Evolutionary conservation across 2,113 vertebrate genomes (phyloP), one percentile per base, ranked within the genome.

Genomic region (Pseudonaja textilis): DNA sequence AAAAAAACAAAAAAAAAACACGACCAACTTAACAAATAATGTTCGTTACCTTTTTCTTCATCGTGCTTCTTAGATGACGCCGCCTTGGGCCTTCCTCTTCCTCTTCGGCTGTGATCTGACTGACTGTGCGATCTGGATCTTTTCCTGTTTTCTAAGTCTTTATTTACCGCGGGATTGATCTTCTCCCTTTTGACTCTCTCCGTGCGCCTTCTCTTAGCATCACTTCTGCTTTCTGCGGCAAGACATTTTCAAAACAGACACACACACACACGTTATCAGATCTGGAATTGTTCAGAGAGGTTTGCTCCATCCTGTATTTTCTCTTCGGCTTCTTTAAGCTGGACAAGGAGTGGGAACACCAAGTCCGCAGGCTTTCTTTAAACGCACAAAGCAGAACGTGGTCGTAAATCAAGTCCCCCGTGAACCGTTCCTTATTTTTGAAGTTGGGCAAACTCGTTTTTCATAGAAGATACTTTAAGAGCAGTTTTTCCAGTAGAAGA

Each of bases 121-220:
- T 99, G 99, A 97, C 99, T 99, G 97, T 99, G 99, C 94, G 98
- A 97, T 89, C 99, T 97, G 90, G 98, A 98, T n/a, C 98, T 97
- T 90, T 98, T 98, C 94, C 98, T 97, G 97, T 99, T 99, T 95
- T 99, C 99, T 96, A 99, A 97, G 93, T 99, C 99, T 92, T 97
- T 98, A 93, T 97, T 98, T 93, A 98, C 97, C 90, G 98, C 97
- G 45, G 98, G 98, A 95, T 99, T 98, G 8, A 98, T 99, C 93
- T 98, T 98, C 95, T 99, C 99, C 95, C 98, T 97, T 92, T 98
- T 98, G 94, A 98, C 98, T 94, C 99, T 98, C 95, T 99, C 99
- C 2, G 99, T 99, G 93, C 99, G 98, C 94, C 99, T 98, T 94
- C 99, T 98, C 96, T 99, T 99, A 57, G 98, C 98, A 88, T 99